Base-by-base conservation (phyloP, 2,113 vertebrate genomes). In the Opisthocomus hoazin region DNA sequence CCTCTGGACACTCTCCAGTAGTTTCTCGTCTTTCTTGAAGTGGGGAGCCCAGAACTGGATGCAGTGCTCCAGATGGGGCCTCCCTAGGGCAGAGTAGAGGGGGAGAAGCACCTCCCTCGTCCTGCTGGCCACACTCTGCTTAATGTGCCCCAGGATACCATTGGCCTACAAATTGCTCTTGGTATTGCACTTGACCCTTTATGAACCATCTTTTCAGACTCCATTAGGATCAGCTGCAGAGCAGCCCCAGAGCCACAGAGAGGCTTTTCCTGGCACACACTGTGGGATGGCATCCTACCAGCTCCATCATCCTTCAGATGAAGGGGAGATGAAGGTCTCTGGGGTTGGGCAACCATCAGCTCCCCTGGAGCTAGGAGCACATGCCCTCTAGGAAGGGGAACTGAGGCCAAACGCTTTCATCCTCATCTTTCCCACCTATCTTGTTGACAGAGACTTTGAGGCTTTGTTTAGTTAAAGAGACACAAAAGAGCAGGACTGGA, bases 341-440 rank as follows among this genome's bases (percentile, higher is more conserved):
- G 19, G 12, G 41, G 26, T 50, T 77, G 36, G 41, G 34, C 6
- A 70, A 27, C 15, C 26, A 63, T 57, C 54, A 61, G 17, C 8
- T 89, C 5, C 9, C 11, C 26, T 4, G 6, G 32, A 95, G 23
- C 37, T 41, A 29, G 11, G 10, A 91, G 3, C 3, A n/a, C 20
- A 16, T 48, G 32, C 15, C 14, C 8, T 80, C 14, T 29, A 45
- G 18, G 15, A 90, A 69, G 7, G 15, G 12, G 12, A 90, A 5
- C 14, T 0, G 2, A 39, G 15, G 22, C 5, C 53, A 68, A 15
- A 57, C 0, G 1, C 7, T 70, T 75, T 53, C 29, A 65, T 54
- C 29, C 6, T 10, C 27, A 32, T 24, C 43, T 39, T 81, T 45
- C n/a, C 11, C 8, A 16, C 14, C 7, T 34, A 5, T 32, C 39